Evolutionary conservation across 37 sponge, comb jelly and placozoan genomes (phyloP).

Genomic region (Aphrocallistes beatrix): DNA sequence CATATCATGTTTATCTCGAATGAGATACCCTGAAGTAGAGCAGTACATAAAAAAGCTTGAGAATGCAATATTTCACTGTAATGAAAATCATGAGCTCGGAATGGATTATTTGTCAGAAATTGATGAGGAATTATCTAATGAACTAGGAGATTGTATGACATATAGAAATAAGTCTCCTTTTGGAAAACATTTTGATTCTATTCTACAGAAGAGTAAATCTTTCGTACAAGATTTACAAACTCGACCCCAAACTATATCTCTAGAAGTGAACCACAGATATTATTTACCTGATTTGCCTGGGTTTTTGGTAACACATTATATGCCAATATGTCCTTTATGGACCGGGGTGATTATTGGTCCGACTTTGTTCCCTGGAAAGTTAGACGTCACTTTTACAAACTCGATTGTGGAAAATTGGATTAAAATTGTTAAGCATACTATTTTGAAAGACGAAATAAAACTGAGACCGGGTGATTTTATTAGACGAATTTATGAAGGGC

Average conservation of each 20-base stretch:
- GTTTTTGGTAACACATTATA: background rate
- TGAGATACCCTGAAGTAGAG: background rate
- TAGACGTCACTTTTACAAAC: background rate
- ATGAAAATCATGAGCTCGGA: background rate
- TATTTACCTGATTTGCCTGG: background rate
- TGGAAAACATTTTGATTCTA: background rate
- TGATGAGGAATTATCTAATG: background rate
- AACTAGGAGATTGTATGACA: background rate
- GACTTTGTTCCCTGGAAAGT: background rate
- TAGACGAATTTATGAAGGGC: background rate
- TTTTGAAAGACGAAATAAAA: background rate
- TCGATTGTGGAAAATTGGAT: background rate
- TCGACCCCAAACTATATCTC: background rate
- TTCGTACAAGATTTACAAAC: background rate
- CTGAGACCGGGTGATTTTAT: background rate
- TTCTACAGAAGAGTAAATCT: background rate
- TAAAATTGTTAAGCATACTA: background rate
- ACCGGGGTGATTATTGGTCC: background rate
- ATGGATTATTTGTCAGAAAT: background rate
- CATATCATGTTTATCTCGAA: background rate
- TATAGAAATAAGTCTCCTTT: background rate
- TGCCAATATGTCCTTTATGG: background rate
- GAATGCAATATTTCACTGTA: background rate
- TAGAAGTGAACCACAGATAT: background rate
- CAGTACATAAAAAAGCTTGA: background rate